Base-by-base conservation (phyloP, 2,113 vertebrate genomes). In the Blennius ocellaris region DNA sequence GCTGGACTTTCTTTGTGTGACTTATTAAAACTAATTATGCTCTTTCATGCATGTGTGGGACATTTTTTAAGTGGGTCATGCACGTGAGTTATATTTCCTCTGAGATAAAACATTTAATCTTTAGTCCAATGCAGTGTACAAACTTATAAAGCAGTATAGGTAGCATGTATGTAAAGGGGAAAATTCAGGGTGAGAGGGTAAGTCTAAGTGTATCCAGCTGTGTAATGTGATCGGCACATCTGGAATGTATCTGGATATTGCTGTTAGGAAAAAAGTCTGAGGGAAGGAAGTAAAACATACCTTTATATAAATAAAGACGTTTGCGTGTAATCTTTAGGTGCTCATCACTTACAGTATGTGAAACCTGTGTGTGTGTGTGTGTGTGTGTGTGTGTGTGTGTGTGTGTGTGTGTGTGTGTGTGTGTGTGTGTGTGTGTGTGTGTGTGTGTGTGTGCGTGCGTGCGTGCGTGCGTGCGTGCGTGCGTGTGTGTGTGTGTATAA, bases 171-270 rank as follows among this genome's bases (percentile, higher is more conserved):
- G 43, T 11, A 39, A 59, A 63, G 72, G 60, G 49, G 3, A 76
- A 76, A 74, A 14, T 57, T 84, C 65, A 87, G 69, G 63, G 55
- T 69, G 74, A 47, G 55, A 47, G 55, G 69, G 69, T 55, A 47
- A 9, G 58, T 74, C 60, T 88, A 88, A 91, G 62, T 88, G 69
- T 65, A 70, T 63, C 80, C 90, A 92, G 88, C 89, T 92, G 91
- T 87, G 88, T 81, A 87, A 89, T 69, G 50, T 68, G 76, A 88
- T 84, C 86, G 12, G 73, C 69, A 89, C 87, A 87, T 91, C 83
- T 89, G 92, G 88, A 89, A 87, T 77, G 69, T 85, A 76, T 91
- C 88, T 88, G 84, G 71, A 70, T 70, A 57, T 59, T 40, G 58
- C 73, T 70, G 70, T 75, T 54, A 76, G 38, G 16, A 61, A 58